These are phyloP conservation scores for Mormoops blainvillei DNA, from an alignment of 2,113 vertebrate genomes.

Conservation along the genomic window DNA sequence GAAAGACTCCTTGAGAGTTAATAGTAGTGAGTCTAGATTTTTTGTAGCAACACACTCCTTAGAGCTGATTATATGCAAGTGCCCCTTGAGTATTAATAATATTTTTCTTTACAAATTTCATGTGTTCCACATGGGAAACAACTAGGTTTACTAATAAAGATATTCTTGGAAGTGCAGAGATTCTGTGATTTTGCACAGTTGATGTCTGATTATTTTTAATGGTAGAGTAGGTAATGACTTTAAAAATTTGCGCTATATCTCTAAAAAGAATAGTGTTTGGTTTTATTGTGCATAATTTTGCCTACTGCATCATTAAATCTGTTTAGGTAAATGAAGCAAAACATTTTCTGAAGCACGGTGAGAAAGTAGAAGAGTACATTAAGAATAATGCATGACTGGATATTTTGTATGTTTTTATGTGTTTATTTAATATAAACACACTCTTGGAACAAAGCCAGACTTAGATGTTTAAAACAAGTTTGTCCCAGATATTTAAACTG, in stretches of 20 bases:
- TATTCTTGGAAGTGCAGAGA: not conserved
- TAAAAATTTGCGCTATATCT: conserved; percentile 31
- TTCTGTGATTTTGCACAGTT: not conserved
- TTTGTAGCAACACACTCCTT: conserved; percentile 16
- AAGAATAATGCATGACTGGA: conserved; percentile 20
- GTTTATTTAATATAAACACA: conserved; percentile 19
- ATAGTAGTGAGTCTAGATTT: conserved; percentile 60
- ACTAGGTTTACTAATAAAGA: not conserved
- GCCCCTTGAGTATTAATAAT: conserved; percentile 30
- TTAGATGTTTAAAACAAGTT: not conserved
- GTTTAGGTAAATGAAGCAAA: conserved; percentile 60
- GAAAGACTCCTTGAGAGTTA: not conserved
- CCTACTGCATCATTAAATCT: conserved; percentile 61
- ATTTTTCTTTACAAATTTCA: conserved; percentile 21
- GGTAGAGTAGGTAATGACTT: conserved; percentile 47
- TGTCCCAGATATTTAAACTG: not conserved
- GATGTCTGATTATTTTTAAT: conserved; percentile 57
- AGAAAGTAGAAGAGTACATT: conserved; percentile 37
- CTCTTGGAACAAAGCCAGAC: not conserved
- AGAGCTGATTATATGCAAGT: conserved; percentile 21
- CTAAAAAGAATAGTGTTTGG: conserved; percentile 49
- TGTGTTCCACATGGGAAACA: conserved; percentile 41
- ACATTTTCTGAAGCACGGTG: conserved; percentile 47
- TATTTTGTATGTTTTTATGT: conserved; percentile 17
- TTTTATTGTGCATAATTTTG: conserved; percentile 60